Percentiles rank a stretch among this genome's conserved stretches.
phyloP scores from a whole-genome alignment of 2,888 invertebrate species.

The Drepana falcataria region DNA sequence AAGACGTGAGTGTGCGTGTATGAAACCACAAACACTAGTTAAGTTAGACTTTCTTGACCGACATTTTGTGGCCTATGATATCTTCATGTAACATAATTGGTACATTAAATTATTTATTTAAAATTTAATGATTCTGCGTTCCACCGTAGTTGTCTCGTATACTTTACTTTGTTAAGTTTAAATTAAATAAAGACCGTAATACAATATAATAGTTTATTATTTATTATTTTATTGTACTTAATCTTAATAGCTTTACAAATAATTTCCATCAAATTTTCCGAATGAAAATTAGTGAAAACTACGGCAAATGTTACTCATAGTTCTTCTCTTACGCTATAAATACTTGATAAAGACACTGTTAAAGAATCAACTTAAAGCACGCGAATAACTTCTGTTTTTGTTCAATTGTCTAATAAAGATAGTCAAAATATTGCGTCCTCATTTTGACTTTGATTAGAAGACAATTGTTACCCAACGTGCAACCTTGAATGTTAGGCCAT shows the following conservation, averaged over 20 bases:
- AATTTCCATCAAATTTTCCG: conserved; percentile 38
- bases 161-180: no score
- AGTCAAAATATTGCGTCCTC: background rate
- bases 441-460: background rate
- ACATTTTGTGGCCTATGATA: no score
- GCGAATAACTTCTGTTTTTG: background rate
- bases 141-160: no score
- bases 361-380: background rate
- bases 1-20: no score
- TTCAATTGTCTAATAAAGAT: background rate
- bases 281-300: conserved; percentile 42
- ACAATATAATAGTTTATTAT: conserved; percentile 11
- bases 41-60: no score
- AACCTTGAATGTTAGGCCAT: no score
- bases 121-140: no score
- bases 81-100: no score
- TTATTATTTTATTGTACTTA: conserved; percentile 6
- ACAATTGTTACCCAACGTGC: conserved; percentile 17
- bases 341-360: conserved; percentile 8
- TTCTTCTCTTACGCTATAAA: background rate
- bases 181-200: conserved; percentile 6
- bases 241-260: conserved; percentile 1
- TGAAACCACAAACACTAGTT: no score
- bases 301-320: conserved; percentile 57
- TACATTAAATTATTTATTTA: no score